Evolutionary conservation across 1,140 invertebrate species (phyloP).

Genomic region (Euschistus heros): DNA sequence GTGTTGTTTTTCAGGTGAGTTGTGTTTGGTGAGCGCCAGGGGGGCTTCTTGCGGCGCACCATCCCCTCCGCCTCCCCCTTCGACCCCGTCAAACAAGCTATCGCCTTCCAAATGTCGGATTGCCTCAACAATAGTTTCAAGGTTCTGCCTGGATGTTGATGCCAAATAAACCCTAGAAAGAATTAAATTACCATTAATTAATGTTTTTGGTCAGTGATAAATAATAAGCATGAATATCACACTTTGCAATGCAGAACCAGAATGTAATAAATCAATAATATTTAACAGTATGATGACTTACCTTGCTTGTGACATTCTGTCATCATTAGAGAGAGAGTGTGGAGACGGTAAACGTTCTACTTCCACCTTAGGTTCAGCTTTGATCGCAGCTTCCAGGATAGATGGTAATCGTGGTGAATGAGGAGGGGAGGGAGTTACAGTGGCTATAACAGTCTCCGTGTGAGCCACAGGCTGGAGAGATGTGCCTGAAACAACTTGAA

Average conservation of each 20-base stretch:
- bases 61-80: slow-evolving; percentile 23
- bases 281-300: slow-evolving; percentile 18
- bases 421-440: slow-evolving; percentile 34
- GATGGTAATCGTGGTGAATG: slow-evolving; percentile 43
- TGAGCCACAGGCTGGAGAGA: slow-evolving; percentile 37
- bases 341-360: slow-evolving; percentile 50
- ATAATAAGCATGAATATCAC: no score
- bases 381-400: slow-evolving; percentile 71
- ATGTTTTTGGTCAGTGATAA: neutral
- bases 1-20: slow-evolving; percentile 31
- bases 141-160: slow-evolving; percentile 78
- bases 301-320: slow-evolving; percentile 32
- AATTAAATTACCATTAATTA: neutral
- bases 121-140: slow-evolving; percentile 96
- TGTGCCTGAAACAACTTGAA: slow-evolving; percentile 41
- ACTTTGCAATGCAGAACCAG: no score
- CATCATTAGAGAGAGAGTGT: slow-evolving; percentile 28
- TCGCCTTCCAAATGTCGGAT: slow-evolving; percentile 87
- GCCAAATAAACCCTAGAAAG: slow-evolving; percentile 51
- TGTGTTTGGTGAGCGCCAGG: slow-evolving; percentile 58
- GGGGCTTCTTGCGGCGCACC: slow-evolving; percentile 49
- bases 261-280: no score
- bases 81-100: slow-evolving; percentile 29
- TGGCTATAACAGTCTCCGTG: slow-evolving; percentile 35
- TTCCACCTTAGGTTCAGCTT: slow-evolving; percentile 74